Conservation (phyloP, 2,113 vertebrate species). For the Capreolus pygargus region DNA sequence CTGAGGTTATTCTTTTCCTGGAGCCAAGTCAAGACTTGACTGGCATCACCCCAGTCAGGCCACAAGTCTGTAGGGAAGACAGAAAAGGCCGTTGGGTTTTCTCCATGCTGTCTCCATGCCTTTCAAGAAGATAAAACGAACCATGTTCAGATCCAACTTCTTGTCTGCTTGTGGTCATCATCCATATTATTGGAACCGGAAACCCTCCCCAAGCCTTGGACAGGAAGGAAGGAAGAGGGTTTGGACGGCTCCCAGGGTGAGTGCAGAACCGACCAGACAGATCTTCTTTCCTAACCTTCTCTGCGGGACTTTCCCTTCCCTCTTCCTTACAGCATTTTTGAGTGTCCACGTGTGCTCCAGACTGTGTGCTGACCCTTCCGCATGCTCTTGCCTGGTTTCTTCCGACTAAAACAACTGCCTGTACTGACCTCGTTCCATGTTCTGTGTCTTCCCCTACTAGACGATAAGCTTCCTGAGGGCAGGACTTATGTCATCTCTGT, state of each 20-base stretch:
- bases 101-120: slow-evolving; percentile 67
- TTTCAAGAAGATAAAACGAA: slow-evolving; percentile 75
- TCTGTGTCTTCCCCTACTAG: background rate
- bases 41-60: slow-evolving; percentile 80
- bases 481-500: background rate
- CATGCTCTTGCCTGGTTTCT: background rate
- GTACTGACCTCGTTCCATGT: background rate
- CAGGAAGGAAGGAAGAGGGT: slow-evolving; percentile 75
- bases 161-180: slow-evolving; percentile 75
- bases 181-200: slow-evolving; percentile 70
- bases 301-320: background rate
- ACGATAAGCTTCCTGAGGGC: background rate
- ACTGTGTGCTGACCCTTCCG: background rate
- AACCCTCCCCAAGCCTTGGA: slow-evolving; percentile 69
- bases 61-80: slow-evolving; percentile 79
- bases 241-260: slow-evolving; percentile 71
- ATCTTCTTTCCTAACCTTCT: slow-evolving; percentile 38
- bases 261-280: slow-evolving; percentile 57
- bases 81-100: slow-evolving; percentile 76
- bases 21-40: slow-evolving; percentile 80
- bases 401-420: background rate
- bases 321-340: background rate
- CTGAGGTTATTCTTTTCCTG: slow-evolving; percentile 79
- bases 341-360: background rate
- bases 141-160: slow-evolving; percentile 64